These are phyloP conservation scores for Euwallacea similis DNA, from an alignment of 1,140 invertebrate genomes.

Conservation along the genomic window DNA sequence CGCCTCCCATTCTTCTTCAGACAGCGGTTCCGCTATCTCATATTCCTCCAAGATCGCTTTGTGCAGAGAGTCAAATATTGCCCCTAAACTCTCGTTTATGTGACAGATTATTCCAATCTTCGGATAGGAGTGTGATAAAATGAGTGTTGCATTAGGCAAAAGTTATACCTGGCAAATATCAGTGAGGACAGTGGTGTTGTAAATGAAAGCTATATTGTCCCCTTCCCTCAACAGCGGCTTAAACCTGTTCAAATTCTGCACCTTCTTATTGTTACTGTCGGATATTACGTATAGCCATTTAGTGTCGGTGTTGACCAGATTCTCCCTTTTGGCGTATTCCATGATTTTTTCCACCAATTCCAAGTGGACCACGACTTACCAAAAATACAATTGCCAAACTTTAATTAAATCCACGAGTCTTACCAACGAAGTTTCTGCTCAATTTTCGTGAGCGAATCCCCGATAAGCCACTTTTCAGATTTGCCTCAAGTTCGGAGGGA, in stretches of 20 bases:
- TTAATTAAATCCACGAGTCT: neutral
- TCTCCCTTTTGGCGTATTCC: conserved; percentile 65
- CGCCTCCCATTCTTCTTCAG: conserved; percentile 80
- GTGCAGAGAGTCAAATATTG: conserved; percentile 66
- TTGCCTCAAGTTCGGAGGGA: conserved; percentile 49
- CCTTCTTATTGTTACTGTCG: conserved; percentile 56
- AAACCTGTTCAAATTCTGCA: conserved; percentile 58
- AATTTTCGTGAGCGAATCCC: conserved; percentile 47
- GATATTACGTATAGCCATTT: conserved; percentile 81
- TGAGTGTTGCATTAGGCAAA: neutral
- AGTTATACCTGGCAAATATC: conserved; percentile 59
- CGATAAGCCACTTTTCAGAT: too few relatives aligned
- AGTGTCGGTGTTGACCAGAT: conserved; percentile 68
- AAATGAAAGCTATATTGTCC: conserved; percentile 79
- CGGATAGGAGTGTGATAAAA: neutral
- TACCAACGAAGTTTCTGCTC: conserved; percentile 40
- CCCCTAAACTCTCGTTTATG: conserved; percentile 63
- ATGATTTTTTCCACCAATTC: conserved; percentile 61
- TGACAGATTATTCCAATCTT: conserved; percentile 66
- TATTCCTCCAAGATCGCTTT: conserved; percentile 67
- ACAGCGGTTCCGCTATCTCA: conserved; percentile 69
- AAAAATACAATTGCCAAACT: neutral
- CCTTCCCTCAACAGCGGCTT: conserved; percentile 69
- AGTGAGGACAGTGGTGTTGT: conserved; percentile 65
- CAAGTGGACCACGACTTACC: conserved; percentile 51